phyloP scores from a whole-genome alignment of 1,140 invertebrate species.

The Aricia agestis region DNA sequence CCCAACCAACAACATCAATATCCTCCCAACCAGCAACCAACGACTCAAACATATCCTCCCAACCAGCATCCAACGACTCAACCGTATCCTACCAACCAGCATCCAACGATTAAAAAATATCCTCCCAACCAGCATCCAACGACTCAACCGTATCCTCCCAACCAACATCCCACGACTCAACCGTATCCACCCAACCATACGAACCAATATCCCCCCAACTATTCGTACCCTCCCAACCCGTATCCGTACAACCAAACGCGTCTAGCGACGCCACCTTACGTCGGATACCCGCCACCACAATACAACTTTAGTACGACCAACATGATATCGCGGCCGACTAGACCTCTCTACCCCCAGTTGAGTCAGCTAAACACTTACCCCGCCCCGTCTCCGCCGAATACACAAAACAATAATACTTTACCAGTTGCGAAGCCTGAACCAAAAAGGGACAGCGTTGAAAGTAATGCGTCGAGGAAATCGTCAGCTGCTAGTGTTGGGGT shows the following conservation, averaged over 20 bases:
- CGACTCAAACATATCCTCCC: not conserved
- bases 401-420: conserved; percentile 37
- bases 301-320: conserved; percentile 67
- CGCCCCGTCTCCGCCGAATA: conserved; percentile 26
- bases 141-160: conserved; percentile 28
- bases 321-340: conserved; percentile 54
- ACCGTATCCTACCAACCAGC: conserved; percentile 31
- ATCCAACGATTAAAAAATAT: conserved; percentile 28
- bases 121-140: conserved; percentile 34
- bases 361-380: conserved; percentile 50
- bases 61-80: conserved; percentile 36
- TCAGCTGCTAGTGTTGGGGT: conserved; percentile 54
- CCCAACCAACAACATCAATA: conserved; percentile 32
- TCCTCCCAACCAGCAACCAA: conserved; percentile 37
- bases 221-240: not conserved
- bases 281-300: conserved; percentile 39
- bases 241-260: conserved; percentile 56
- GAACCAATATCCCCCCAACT: not conserved
- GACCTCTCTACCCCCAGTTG: conserved; percentile 54
- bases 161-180: conserved; percentile 35
- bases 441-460: conserved; percentile 42
- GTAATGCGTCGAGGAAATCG: conserved; percentile 43
- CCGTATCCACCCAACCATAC: conserved; percentile 40
- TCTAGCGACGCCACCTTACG: conserved; percentile 52
- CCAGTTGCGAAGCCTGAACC: conserved; percentile 40